Base-by-base conservation (phyloP, 2,888 invertebrate species). In the Pyralis farinalis region DNA sequence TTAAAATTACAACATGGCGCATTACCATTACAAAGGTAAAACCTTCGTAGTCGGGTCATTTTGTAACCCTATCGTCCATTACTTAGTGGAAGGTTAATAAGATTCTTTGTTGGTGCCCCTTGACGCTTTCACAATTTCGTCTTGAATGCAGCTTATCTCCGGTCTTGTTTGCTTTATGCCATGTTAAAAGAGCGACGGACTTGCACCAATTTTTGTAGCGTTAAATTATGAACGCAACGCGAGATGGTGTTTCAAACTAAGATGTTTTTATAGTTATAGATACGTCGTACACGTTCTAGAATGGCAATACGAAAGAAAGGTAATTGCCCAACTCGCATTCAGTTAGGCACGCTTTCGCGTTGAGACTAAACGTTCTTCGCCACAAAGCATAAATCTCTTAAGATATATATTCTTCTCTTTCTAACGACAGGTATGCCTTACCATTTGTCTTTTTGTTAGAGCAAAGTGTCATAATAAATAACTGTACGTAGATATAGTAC, bases 141-240 rank as follows among this genome's bases (percentile, higher is more conserved):
- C 66, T 63, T 86, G 83, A 87, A 86, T 85, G 75, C 78, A 73
- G 69, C 82, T 82, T 81, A 82, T 82, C 84, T 81, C 69, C 67
- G 57, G 65, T 59, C 65, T 57, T 84, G 82, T 85, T 84, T 86
- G 78, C 77, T 65, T 16, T 63, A 61, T 71, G 55, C 56, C 58
- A 61, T 57, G 53, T 43, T 66, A 67, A 79, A 80, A 74, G 74
- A 71, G 66, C 66, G 51, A 53, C 55, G 61, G 60, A 56, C 47
- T 64, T 25, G 25, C 57, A 68, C 61, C 70, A 79, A 71, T 80
- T 82, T 85, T 83, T 78, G 67, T 63, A 67, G 63, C 68, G 74
- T 77, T 78, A 67, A 74, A 81, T 81, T 76, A 79, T 64, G 63
- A 63, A 67, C 64, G 63, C 67, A 68, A 67, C 63, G 58, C 60